A percentile compares a stretch with the other conserved stretches of the same genome.
These are phyloP conservation scores for Tipula vernalis DNA, from an alignment of 2,888 invertebrate genomes.

Conservation along the genomic window DNA sequence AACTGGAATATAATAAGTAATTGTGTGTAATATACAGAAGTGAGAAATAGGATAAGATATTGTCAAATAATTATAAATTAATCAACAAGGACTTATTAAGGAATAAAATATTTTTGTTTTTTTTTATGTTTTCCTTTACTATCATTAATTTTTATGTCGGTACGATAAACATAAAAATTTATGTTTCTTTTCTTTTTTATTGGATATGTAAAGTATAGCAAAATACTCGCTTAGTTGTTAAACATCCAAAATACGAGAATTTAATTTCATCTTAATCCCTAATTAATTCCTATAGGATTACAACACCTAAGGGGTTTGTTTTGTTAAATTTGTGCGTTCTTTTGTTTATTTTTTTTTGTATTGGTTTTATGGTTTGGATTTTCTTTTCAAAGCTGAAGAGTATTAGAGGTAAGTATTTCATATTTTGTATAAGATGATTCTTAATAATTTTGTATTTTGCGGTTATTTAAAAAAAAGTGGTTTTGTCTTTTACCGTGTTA, in stretches of 20 bases:
- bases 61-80: slow-evolving; percentile 9
- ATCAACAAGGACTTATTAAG: slow-evolving; percentile 7
- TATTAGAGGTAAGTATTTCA: not conserved
- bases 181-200: not conserved
- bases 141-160: not conserved
- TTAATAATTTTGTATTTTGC: not conserved
- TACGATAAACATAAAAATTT: slow-evolving; percentile 5
- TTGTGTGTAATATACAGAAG: not conserved
- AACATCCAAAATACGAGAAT: not conserved
- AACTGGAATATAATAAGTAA: not conserved
- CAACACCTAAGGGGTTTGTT: not conserved
- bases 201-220: not conserved
- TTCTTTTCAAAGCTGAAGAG: not conserved
- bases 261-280: slow-evolving; percentile 5
- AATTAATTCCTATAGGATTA: slow-evolving; percentile 8
- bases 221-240: not conserved
- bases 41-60: slow-evolving; percentile 5
- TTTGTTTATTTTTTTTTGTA: not conserved
- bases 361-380: not conserved
- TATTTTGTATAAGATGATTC: not conserved
- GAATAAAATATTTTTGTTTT: not conserved
- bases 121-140: not conserved
- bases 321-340: not conserved
- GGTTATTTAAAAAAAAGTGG: not conserved
- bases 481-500: not conserved